Percentiles rank a stretch among this genome's conserved stretches.
phyloP scores from a whole-genome alignment of 37 sponge, comb jelly and placozoan genomes.

The Corticium candelabrum region DNA sequence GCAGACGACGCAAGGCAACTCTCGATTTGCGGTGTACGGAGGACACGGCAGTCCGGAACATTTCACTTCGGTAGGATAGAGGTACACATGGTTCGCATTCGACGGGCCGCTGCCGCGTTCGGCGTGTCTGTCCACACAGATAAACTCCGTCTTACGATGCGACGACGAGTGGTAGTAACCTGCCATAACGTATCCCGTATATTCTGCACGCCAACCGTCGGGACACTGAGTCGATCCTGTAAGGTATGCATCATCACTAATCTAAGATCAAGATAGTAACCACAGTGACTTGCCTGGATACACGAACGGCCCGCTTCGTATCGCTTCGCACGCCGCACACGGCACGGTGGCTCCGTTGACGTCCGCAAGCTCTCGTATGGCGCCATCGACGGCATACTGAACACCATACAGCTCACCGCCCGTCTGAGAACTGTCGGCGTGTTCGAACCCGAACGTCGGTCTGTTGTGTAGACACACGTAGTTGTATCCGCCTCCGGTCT shows the following conservation, averaged over 20 bases:
- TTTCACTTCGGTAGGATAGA: not conserved
- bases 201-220: not conserved
- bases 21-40: not conserved
- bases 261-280: not conserved
- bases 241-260: too few relatives aligned
- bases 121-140: not conserved
- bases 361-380: not conserved
- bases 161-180: not conserved
- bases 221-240: not conserved
- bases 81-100: not conserved
- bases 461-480: not conserved
- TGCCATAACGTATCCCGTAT: not conserved
- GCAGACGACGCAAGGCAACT: slow-evolving; percentile 1
- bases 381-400: not conserved
- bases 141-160: not conserved
- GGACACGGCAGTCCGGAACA: not conserved
- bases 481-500: not conserved
- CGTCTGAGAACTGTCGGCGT: not conserved
- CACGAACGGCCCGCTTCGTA: not conserved
- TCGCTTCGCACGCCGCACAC: not conserved
- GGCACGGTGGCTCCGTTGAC: not conserved
- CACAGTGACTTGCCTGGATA: not conserved
- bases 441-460: not conserved
- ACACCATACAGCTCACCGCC: not conserved
- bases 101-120: not conserved